These are phyloP conservation scores for Catamblyrhynchus diadema DNA, from an alignment of 2,797 vertebrate species.

Conservation along the genomic window DNA sequence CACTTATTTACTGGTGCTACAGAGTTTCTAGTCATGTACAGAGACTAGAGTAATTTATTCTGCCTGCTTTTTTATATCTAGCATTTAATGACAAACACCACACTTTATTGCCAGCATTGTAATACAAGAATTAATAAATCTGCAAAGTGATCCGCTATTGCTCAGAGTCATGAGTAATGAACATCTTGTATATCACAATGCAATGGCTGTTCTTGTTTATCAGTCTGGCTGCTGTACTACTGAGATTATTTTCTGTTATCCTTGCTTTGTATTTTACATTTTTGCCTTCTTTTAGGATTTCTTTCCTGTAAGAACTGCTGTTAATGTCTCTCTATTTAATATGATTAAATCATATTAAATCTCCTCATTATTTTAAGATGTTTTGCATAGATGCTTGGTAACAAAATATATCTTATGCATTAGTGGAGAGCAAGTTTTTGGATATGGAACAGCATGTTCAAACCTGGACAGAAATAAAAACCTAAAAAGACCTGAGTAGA, in stretches of 20 bases:
- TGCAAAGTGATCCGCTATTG: slow-evolving; percentile 12
- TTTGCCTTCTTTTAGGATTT: not conserved
- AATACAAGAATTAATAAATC: slow-evolving; percentile 59
- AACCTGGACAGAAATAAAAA: not conserved
- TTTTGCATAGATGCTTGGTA: not conserved
- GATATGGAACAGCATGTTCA: not conserved
- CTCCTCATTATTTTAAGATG: slow-evolving; percentile 7
- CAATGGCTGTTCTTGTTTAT: slow-evolving; percentile 41
- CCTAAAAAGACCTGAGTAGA: accelerated
- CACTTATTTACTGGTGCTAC: slow-evolving; percentile 24
- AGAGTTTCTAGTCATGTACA: slow-evolving; percentile 9
- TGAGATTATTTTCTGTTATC: slow-evolving; percentile 13
- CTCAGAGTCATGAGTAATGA: slow-evolving; percentile 38
- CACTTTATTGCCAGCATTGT: not conserved
- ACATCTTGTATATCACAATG: not conserved
- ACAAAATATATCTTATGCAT: not conserved
- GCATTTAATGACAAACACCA: not conserved
- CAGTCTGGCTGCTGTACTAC: not conserved
- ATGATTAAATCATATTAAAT: not conserved
- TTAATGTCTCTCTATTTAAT: not conserved
- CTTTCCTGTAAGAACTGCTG: not conserved
- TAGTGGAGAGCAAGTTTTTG: not conserved
- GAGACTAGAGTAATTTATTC: slow-evolving; percentile 43
- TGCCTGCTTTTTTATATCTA: not conserved
- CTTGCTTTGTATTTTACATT: slow-evolving; percentile 18